phyloP scores from a whole-genome alignment of 2,797 vertebrate species.

The Vultur gryphus region DNA sequence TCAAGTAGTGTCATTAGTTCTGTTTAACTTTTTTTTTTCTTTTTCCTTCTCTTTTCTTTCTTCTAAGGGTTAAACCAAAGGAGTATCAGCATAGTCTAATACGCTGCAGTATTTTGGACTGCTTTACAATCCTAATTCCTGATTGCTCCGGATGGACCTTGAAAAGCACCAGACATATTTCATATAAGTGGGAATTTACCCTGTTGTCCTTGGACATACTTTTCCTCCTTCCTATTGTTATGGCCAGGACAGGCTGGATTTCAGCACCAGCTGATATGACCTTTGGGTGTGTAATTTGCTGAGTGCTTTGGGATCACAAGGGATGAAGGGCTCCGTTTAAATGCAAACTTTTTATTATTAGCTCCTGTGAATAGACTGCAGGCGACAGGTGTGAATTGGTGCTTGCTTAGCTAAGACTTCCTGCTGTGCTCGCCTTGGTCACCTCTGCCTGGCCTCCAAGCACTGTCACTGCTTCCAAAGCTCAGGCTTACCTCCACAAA shows the following conservation, averaged over 20 bases:
- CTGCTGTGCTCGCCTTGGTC: background rate
- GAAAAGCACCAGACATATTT: background rate
- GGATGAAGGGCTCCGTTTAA: slow-evolving; percentile 3
- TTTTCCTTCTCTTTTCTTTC: background rate
- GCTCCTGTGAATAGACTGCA: slow-evolving; percentile 18
- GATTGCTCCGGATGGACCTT: background rate
- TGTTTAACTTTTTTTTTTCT: accelerated
- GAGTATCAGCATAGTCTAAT: background rate
- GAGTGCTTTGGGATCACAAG: slow-evolving; percentile 27
- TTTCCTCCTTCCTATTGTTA: background rate
- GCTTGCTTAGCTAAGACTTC: slow-evolving; percentile 9
- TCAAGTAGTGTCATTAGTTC: background rate
- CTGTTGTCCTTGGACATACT: background rate
- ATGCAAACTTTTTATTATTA: slow-evolving; percentile 10
- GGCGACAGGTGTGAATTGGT: slow-evolving; percentile 46
- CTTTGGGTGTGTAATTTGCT: slow-evolving; percentile 3
- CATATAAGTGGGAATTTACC: background rate
- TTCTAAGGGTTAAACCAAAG: background rate
- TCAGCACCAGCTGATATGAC: background rate
- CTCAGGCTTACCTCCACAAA: background rate
- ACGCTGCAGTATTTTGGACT: background rate
- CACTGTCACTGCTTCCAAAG: background rate
- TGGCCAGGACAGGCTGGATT: background rate
- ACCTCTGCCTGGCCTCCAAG: background rate
- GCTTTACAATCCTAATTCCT: background rate